Base-by-base conservation (phyloP, 2,113 vertebrate species). In the Erinaceus europaeus region DNA sequence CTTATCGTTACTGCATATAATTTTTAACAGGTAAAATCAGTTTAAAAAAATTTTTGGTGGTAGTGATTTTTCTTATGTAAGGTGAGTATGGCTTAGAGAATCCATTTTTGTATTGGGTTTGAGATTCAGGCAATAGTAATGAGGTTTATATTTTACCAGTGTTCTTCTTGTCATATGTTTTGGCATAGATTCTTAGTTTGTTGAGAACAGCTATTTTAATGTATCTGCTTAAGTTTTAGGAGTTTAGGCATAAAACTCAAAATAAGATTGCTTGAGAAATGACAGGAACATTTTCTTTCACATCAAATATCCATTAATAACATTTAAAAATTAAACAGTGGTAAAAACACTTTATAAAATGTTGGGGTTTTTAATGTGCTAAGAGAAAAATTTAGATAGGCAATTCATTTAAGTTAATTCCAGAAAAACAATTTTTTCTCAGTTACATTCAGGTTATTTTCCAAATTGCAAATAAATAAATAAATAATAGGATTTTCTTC, bases 381-480 rank as follows among this genome's bases (percentile, higher is more conserved):
- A n/a, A 86, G 57, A 95, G 65, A 29, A 53, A 72, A 83, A 91
- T 89, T 17, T 75, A 91, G 65, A 87, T 93, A 88, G 90, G 90
- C 92, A 91, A 62, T 50, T 86, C 11, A 67, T 71, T 87, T 89
- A 95, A 94, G 59, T 86, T 91, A 17, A 38, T 94, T 84, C 65
- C 78, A 84, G 87, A 90, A 84, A 93, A 2, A 0, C 71, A 17
- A 36, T 83, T 90, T 50, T 91, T 95, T 86, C 80, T 75, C 91
- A 93, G 75, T 90, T 92, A 25, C 61, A 72, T 92, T 86, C 42
- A 10, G 0, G 18, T 94, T 91, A 88, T 93, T 91, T 96, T 92
- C 90, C 93, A 93, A 92, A 89, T 93, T 78, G 53, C 92, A 84
- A 94, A 93, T n/a, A n/a, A n/a, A n/a, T n/a, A n/a, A n/a, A n/a